A percentile compares a stretch with the other conserved stretches of the same genome.
Evolutionary conservation across 92 coral and sea anemone species (phyloP).

Genomic region (Pocillopora grandis): DNA sequence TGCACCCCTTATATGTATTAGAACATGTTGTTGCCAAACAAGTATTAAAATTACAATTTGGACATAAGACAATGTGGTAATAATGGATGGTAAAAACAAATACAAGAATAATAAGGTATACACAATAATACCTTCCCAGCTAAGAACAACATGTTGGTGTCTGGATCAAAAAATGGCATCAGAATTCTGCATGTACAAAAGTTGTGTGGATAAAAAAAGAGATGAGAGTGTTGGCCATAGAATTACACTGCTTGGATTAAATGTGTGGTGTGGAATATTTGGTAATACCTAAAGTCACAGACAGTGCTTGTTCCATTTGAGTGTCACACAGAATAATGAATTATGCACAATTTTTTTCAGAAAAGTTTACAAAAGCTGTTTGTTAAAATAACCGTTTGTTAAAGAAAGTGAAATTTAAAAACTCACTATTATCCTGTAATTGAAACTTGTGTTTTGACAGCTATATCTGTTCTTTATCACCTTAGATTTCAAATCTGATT

Average conservation of each 20-base stretch:
- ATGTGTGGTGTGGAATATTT: not conserved
- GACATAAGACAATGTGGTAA: too few species aligned
- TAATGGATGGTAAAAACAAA: not conserved
- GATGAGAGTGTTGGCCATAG: not conserved
- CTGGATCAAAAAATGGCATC: constrained; percentile 95
- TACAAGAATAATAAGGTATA: not conserved
- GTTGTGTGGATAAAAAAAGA: constrained; percentile 3
- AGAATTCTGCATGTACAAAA: constrained; percentile 55
- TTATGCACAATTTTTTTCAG: too few species aligned
- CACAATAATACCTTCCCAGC: constrained; percentile 83
- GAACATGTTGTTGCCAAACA: not conserved
- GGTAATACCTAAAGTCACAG: too few species aligned
- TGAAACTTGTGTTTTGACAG: too few species aligned
- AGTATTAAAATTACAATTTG: not conserved
- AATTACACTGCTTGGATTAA: not conserved
- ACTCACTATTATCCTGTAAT: too few species aligned
- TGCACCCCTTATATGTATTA: too few species aligned
- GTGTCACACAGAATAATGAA: too few species aligned
- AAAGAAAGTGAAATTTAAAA: too few species aligned
- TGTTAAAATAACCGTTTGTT: too few species aligned
- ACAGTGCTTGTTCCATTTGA: too few species aligned
- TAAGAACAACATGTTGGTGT: constrained; percentile 86
- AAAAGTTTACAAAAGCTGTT: too few species aligned
- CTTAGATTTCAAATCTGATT: not conserved
- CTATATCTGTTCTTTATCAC: too few species aligned